Evolutionary conservation across 92 coral and sea anemone species (phyloP), one percentile per base, ranked within the genome.

Genomic region (Actinostola sp.): DNA sequence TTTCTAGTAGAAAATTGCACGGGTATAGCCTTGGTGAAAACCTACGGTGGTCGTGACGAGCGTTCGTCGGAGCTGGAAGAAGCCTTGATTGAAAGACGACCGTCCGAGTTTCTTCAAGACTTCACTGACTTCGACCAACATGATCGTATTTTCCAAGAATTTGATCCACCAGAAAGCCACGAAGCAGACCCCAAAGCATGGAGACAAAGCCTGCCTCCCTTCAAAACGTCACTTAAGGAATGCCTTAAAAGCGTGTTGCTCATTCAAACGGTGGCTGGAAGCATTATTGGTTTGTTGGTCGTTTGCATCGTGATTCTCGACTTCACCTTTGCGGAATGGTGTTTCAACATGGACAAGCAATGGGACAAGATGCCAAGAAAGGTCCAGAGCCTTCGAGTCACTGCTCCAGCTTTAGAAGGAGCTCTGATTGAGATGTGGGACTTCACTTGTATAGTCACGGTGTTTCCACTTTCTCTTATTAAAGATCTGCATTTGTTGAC

Each of bases 351-450:
- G 64, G 49, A 67, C 63, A 45, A 48, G 31, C 56, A 70, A 15
- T 84, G 84, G 84, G 26, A 77, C 56, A 21, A 63, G 0, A 87
- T 82, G 81, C 88, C 88, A 11, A 49, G n/a, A 4, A 39, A 71
- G 17, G 80, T 87, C 28, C 88, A 87, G 49, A 67, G 92, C 61
- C 74, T 87, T 26, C 85, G 92, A 20, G 92, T 82, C 30, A 73
- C 82, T 0, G 48, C 84, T n/a, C 82, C 60, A 62, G 63, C 84
- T 0, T 14, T 78, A 1, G 82, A 87, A 58, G 88, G 85, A 15
- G 83, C 72, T 48, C 15, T 87, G 0, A 82, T 82, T 36, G 73
- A 87, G 64, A 44, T 82, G 31, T 87, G 85, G 92, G 76, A 82
- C 38, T 82, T 82, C 24, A 51, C 44, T 12, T 21, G 75, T n/a